Evolutionary conservation across 1,140 invertebrate species (phyloP).

Genomic region (Magallana ariakensis): DNA sequence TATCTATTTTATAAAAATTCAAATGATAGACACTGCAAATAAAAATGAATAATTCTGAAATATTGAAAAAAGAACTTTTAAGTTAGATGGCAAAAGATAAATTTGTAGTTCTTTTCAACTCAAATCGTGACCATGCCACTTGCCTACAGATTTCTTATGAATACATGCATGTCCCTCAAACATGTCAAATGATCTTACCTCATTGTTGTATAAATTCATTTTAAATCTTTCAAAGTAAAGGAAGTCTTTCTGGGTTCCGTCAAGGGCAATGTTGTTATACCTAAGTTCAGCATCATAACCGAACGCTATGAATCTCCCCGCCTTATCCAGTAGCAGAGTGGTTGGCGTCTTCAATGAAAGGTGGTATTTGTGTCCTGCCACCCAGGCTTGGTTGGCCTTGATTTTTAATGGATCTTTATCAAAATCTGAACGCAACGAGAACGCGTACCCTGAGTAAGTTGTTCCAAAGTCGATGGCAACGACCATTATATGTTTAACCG

Average conservation of each 20-base stretch:
- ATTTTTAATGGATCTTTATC: slow-evolving; percentile 50
- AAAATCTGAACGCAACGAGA: slow-evolving; percentile 45
- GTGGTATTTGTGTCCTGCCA: not conserved
- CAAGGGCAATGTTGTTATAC: not conserved
- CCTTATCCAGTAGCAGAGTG: slow-evolving; percentile 24
- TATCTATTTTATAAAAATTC: too few species aligned
- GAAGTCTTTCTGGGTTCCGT: slow-evolving; percentile 15
- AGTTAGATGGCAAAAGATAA: too few species aligned
- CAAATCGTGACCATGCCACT: too few species aligned
- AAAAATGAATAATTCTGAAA: too few species aligned
- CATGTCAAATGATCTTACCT: slow-evolving; percentile 10
- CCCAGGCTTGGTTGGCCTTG: slow-evolving; percentile 15
- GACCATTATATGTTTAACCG: not conserved
- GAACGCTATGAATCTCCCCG: slow-evolving; percentile 36
- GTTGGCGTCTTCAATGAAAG: slow-evolving; percentile 42
- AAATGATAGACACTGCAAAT: too few species aligned
- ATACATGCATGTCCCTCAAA: too few species aligned
- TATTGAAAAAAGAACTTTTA: too few species aligned
- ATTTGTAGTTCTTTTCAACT: too few species aligned
- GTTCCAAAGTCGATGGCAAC: slow-evolving; percentile 58
- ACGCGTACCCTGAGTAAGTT: slow-evolving; percentile 57
- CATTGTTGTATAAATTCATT: slow-evolving; percentile 40
- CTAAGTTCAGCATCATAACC: slow-evolving; percentile 48
- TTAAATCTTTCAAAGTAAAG: slow-evolving; percentile 46
- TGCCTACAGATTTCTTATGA: too few species aligned